Base-by-base conservation (phyloP, 2,797 vertebrate species). In the Petrocephalus schoutedeni region DNA sequence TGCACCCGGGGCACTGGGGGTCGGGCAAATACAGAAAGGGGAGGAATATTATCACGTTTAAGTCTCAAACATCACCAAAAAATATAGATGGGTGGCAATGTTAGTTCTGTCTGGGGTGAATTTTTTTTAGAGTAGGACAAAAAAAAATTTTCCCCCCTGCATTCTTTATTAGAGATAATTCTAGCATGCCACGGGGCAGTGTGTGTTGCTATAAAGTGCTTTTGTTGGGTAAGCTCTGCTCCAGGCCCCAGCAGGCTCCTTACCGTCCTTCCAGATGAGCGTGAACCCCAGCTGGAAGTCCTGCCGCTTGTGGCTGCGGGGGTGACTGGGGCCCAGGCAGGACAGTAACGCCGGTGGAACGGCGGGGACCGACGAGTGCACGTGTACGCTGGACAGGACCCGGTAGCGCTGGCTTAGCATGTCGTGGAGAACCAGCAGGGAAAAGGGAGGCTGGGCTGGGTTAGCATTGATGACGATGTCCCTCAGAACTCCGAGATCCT, bases 251-350 rank as follows among this genome's bases (percentile, higher is more conserved):
- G 54, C 23, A 56, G 12, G n/a, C 4, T 0, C 3, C 96, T 96
- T 94, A 99, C 98, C 98, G 0, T 99, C 96, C 94, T 99, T 99
- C 98, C 98, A 99, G 93, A 99, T 99, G 16, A 99, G 96, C 53
- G 98, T 99, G 90, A 99, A 97, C 86, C 97, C 98, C 89, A 99
- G 87, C 91, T 99, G 97, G 91, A 98, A 98, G 3, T 96, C 92
- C 0, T 97, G 96, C 49, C 98, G 98, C 14, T 94, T 92, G 5
- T 95, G 96, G 92, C 96, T 96, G 89, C 95, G 95, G 0, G 91
- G 80, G 59, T 97, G 96, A 3, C 95, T 96, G 0, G 94, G 94
- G 1, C 97, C 98, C 3, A 99, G 97, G 93, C 98, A 99, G 91
- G 94, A 96, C 89, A 97, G 91, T 54, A 99, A 97, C 86, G 94